A percentile compares a stretch with the other conserved stretches of the same genome.
These are phyloP conservation scores for Macheiramphus alcinus DNA, from an alignment of 2,113 vertebrate species.

Conservation along the genomic window DNA sequence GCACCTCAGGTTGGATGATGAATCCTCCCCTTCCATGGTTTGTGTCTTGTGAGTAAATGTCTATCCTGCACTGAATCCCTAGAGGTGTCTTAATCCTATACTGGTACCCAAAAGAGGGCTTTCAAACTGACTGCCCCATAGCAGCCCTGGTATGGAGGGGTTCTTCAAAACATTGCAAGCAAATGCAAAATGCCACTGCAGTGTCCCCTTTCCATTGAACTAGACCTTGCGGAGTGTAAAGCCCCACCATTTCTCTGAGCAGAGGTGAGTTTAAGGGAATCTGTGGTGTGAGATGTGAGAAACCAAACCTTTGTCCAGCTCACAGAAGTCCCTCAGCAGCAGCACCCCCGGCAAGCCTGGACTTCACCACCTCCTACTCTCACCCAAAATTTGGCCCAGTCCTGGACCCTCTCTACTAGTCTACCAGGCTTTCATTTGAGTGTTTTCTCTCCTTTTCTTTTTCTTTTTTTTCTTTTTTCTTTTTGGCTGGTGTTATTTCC, in stretches of 20 bases:
- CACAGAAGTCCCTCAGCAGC: not conserved
- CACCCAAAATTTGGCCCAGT: not conserved
- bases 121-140: too few species aligned
- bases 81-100: not conserved
- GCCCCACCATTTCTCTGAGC: not conserved
- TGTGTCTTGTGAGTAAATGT: not conserved
- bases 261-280: not conserved
- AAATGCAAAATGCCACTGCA: not conserved
- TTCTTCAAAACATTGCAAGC: not conserved
- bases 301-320: not conserved
- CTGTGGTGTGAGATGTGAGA: not conserved
- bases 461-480: not conserved
- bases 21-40: not conserved
- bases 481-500: slow-evolving; percentile 33
- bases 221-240: not conserved
- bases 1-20: not conserved
- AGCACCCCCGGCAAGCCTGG: not conserved
- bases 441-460: not conserved
- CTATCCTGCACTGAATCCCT: not conserved
- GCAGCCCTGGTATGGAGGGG: not conserved
- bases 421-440: not conserved
- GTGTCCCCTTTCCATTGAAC: too few species aligned
- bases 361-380: not conserved
- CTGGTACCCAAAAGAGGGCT: fast-evolving
- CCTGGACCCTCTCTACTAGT: not conserved